phyloP scores from a whole-genome alignment of 2,797 vertebrate species.

The Gallinago solitaria region DNA sequence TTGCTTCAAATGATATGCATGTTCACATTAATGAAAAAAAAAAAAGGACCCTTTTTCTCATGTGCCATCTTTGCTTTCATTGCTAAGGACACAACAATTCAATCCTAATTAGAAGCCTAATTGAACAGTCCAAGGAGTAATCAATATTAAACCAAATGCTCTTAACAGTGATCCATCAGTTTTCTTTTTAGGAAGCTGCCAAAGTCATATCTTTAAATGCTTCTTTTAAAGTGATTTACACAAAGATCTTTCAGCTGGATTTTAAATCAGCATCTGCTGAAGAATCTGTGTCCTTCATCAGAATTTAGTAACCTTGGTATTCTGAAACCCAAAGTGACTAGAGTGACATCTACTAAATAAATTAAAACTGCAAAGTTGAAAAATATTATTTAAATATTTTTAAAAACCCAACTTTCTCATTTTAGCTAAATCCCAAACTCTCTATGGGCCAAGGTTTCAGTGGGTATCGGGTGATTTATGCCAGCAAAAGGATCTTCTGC shows the following conservation, averaged over 20 bases:
- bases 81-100: not conserved
- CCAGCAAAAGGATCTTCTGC: not conserved
- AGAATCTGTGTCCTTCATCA: not conserved
- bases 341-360: not conserved
- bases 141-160: slow-evolving; percentile 26
- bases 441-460: not conserved
- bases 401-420: not conserved
- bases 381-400: not conserved
- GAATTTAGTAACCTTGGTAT: not conserved
- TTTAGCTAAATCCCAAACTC: not conserved
- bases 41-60: not conserved
- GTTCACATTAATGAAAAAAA: not conserved
- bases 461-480: not conserved
- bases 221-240: not conserved
- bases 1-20: not conserved
- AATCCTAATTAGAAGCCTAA: slow-evolving; percentile 5
- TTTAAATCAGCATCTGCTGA: not conserved
- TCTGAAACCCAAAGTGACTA: not conserved
- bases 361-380: not conserved
- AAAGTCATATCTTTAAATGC: not conserved
- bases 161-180: not conserved
- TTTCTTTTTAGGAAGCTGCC: not conserved
- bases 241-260: not conserved
- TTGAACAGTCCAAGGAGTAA: not conserved
- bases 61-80: not conserved